Evolutionary conservation across 2,113 vertebrate genomes (phyloP), one percentile per base, ranked within the genome.

Genomic region (Aythya baeri): DNA sequence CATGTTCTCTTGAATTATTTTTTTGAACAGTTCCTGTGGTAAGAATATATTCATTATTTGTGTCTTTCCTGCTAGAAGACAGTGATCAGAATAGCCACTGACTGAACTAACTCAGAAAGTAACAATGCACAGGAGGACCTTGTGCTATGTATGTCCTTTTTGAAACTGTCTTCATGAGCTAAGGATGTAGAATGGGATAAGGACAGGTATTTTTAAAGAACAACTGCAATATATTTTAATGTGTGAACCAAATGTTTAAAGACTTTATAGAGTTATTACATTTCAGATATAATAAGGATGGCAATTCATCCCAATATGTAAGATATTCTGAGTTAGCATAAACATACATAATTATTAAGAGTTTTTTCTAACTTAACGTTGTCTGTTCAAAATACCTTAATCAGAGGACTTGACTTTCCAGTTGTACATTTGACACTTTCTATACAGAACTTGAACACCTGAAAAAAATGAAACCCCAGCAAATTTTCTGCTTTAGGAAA

Each of bases 401-500:
- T 63, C 0, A 5, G 55, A 75, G 50, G 23, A 58, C 73, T 83
- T 80, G n/a, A 67, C 5, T 88, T 86, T 34, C 27, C 13, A 58
- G 36, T 26, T 55, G 61, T 63, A 17, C 17, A 9, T 90, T 50
- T 90, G 50, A 21, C 84, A 59, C 31, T 81, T 91, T 49, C 13
- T 73, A 15, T 73, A 36, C 50, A 66, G 50, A 92, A 77, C 7
- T 70, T 5, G 0, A 71, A 32, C 46, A 88, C 29, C 17, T 86
- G 46, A 71, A 75, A 94, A 52, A 57, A 75, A 32, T 50, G 32
- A 84, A 7, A 5, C 18, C 83, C 34, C 50, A 78, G 36, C 65
- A 78, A 72, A 44, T 61, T 22, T 88, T 83, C 38, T 91, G 52
- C 38, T 65, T 80, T 86, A 34, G 9, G 20, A 89, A 96, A 74